phyloP scores from a whole-genome alignment of 2,113 vertebrate genomes.

The Eulemur rufifrons region DNA sequence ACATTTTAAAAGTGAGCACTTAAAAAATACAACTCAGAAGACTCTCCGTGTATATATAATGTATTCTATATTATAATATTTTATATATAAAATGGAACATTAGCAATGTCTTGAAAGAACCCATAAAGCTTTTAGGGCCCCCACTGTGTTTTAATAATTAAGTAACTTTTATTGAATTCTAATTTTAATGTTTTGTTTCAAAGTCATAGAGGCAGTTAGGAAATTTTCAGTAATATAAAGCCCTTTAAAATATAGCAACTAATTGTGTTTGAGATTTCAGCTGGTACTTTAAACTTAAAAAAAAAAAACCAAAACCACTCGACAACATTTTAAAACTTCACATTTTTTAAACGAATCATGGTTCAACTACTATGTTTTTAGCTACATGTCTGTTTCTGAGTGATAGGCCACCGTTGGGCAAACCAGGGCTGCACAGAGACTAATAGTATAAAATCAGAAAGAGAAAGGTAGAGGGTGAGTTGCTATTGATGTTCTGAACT shows the following conservation, averaged over 20 bases:
- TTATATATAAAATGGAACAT: not conserved
- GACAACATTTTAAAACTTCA: slow-evolving; percentile 29
- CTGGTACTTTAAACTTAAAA: not conserved
- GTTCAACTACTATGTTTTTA: not conserved
- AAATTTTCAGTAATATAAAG: not conserved
- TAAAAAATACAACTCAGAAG: not conserved
- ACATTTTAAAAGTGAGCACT: slow-evolving; percentile 21
- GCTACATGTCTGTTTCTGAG: not conserved
- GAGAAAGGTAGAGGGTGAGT: not conserved
- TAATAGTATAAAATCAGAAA: not conserved
- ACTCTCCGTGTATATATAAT: too few relatives aligned
- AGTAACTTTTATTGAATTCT: slow-evolving; percentile 39
- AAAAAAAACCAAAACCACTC: not conserved
- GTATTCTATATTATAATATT: not conserved
- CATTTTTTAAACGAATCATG: not conserved
- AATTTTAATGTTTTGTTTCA: not conserved
- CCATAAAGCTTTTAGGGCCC: not conserved
- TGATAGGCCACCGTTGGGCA: not conserved
- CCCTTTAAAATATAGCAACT: slow-evolving; percentile 17
- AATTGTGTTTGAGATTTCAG: slow-evolving; percentile 34
- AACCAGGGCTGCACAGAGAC: not conserved
- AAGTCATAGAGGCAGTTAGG: not conserved
- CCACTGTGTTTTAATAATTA: not conserved
- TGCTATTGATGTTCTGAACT: not conserved
- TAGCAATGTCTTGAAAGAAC: not conserved